A percentile compares a stretch with the other conserved stretches of the same genome.
These are phyloP conservation scores for Blastobasis lacticolella DNA, from an alignment of 2,888 invertebrate genomes.

Conservation along the genomic window DNA sequence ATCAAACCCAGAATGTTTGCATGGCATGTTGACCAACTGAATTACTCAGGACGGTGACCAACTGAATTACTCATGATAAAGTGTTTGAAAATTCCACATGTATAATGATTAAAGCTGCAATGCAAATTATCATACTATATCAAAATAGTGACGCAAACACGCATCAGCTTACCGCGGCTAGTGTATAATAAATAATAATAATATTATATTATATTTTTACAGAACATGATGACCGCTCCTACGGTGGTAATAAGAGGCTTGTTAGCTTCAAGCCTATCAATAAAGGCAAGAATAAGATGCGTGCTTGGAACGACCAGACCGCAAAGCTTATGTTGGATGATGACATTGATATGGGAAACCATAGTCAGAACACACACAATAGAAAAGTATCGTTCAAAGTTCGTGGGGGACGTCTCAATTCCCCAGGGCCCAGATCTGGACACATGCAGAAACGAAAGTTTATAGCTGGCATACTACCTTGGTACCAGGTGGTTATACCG, in stretches of 20 bases:
- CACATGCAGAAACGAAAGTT: constrained; percentile 55
- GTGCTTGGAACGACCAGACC: constrained; percentile 47
- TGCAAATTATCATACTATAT: too few species aligned
- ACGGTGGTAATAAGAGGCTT: constrained; percentile 51
- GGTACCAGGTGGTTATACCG: constrained; percentile 83
- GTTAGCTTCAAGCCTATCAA: constrained; percentile 73
- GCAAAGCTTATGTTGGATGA: constrained; percentile 73
- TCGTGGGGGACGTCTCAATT: constrained; percentile 57
- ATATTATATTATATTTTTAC: constrained; percentile 15
- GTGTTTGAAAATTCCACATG: too few species aligned
- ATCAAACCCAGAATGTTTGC: too few species aligned
- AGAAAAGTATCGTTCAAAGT: constrained; percentile 51
- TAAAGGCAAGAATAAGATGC: constrained; percentile 60
- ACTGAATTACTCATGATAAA: too few species aligned
- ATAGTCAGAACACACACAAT: constrained; percentile 24
- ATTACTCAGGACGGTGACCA: too few species aligned
- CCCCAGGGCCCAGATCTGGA: constrained; percentile 52
- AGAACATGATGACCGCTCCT: constrained; percentile 68
- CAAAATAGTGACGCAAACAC: too few species aligned
- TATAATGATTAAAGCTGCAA: too few species aligned
- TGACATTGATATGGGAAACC: constrained; percentile 76
- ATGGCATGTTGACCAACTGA: too few species aligned
- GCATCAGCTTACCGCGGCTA: too few species aligned
- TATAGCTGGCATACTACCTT: constrained; percentile 71
- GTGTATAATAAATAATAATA: not conserved